Base-by-base conservation (phyloP, 2,888 invertebrate species). In the Rhagonycha lutea region DNA sequence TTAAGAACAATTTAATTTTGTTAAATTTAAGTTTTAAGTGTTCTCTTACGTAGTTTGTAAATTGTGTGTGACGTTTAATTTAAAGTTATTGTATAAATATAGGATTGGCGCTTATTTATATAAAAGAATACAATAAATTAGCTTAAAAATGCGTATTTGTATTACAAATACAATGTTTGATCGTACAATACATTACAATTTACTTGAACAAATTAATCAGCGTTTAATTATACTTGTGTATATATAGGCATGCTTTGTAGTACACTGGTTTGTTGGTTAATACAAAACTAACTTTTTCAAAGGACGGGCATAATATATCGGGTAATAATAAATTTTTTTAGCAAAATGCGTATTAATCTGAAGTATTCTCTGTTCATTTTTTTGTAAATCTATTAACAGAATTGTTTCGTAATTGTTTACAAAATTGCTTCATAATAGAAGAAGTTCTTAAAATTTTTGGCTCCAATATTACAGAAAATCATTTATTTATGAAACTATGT, bases 31-130 rank as follows among this genome's bases (percentile, higher is more conserved):
- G 63, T 65, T 24, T 65, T 65, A 65, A 65, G 63, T 65, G 63
- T 47, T 47, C 63, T 65, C 63, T 65, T 65, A 24, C 63, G 63
- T 65, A 14, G 63, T 24, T 24, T 65, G 63, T 24, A 65, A 65
- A 65, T 65, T 65, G 63, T 65, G 18, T 65, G 63, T 65, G 63
- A 65, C 63, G 63, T 65, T 65, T 65, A 24, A 65, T 65, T 65
- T 65, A 65, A 65, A 24, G 63, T 65, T n/a, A 65, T 65, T 65
- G 24, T 65, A 26, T 65, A 65, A 65, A 65, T n/a, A 14, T 24
- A 24, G 63, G 63, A 65, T 65, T 65, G 63, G 63, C 63, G 26
- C 26, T 65, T 65, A 26, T 65, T 47, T 47, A 47, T 47, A 47
- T n/a, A 47, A 47, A 47, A 47, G n/a, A 47, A 47, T 47, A 47